Conservation (phyloP, 2,888 invertebrate species). For the Drosophila buzzatii region DNA sequence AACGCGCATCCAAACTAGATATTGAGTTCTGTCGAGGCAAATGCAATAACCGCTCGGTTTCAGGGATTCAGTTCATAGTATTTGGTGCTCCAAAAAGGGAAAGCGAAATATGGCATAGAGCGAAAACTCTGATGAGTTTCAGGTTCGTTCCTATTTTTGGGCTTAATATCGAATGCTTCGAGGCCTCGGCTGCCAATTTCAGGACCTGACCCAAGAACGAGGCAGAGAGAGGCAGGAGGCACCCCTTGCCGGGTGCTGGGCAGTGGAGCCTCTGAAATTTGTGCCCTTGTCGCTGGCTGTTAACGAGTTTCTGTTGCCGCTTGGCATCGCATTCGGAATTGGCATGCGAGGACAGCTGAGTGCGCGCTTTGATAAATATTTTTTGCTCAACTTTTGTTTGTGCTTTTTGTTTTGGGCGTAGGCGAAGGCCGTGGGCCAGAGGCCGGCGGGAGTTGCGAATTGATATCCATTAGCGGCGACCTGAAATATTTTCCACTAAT, state of each 20-base stretch:
- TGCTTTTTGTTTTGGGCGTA: neutral
- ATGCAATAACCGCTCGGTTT: neutral
- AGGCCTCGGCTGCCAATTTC: slow-evolving; percentile 6
- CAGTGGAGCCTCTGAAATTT: neutral
- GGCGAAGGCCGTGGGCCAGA: neutral
- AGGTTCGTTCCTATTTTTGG: slow-evolving; percentile 10
- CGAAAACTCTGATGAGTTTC: neutral
- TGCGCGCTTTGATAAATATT: slow-evolving; percentile 41
- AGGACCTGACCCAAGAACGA: neutral
- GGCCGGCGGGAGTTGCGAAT: slow-evolving; percentile 46
- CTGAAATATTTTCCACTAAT: slow-evolving; percentile 71
- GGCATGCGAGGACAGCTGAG: slow-evolving; percentile 16
- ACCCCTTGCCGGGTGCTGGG: neutral
- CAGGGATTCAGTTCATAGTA: neutral
- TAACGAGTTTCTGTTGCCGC: slow-evolving; percentile 27
- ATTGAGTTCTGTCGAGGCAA: neutral
- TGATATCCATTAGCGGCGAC: slow-evolving; percentile 67
- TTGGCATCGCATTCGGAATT: slow-evolving; percentile 13
- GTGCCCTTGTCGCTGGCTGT: slow-evolving; percentile 17
- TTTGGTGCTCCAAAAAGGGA: neutral
- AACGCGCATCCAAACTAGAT: neutral
- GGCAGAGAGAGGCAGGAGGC: neutral
- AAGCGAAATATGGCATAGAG: neutral
- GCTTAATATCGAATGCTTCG: neutral
- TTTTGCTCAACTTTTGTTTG: neutral